Evolutionary conservation across 2,888 invertebrate species (phyloP).

Genomic region (Myathropa florea): DNA sequence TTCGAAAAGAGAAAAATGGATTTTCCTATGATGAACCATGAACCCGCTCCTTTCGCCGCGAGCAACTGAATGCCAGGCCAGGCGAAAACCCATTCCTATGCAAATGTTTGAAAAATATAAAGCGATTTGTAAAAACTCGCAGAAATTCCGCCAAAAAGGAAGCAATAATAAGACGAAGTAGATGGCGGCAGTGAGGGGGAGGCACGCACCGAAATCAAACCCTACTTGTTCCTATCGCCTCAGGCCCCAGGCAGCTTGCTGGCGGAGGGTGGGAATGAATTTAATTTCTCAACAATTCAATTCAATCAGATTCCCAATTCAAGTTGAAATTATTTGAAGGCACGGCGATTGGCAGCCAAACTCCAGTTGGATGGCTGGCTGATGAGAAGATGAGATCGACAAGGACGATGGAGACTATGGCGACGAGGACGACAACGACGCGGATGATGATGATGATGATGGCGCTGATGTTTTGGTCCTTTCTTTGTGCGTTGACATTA

Average conservation of each 20-base stretch:
- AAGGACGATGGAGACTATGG: not conserved
- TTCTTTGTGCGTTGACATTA: conserved; percentile 56
- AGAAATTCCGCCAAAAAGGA: conserved; percentile 19
- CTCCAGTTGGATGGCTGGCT: conserved; percentile 14
- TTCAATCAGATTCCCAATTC: conserved; percentile 61
- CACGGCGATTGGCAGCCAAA: conserved; percentile 13
- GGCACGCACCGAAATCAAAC: conserved; percentile 39
- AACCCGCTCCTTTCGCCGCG: not conserved
- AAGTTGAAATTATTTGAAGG: conserved; percentile 55
- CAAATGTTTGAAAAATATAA: conserved; percentile 50
- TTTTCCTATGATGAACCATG: conserved; percentile 38
- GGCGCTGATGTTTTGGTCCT: conserved; percentile 38
- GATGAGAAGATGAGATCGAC: not conserved
- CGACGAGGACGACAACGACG: conserved; percentile 5
- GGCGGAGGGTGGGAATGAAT: conserved; percentile 38
- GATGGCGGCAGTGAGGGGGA: not conserved
- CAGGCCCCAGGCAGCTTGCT: not conserved
- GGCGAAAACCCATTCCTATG: conserved; percentile 47
- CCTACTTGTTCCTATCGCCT: conserved; percentile 15
- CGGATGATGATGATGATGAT: not conserved
- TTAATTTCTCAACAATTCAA: conserved; percentile 58
- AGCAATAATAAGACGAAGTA: conserved; percentile 8
- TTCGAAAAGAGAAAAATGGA: conserved; percentile 44
- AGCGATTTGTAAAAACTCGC: conserved; percentile 44
- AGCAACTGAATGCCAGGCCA: not conserved